phyloP scores from a whole-genome alignment of 2,888 invertebrate species.

The Mimas tiliae region DNA sequence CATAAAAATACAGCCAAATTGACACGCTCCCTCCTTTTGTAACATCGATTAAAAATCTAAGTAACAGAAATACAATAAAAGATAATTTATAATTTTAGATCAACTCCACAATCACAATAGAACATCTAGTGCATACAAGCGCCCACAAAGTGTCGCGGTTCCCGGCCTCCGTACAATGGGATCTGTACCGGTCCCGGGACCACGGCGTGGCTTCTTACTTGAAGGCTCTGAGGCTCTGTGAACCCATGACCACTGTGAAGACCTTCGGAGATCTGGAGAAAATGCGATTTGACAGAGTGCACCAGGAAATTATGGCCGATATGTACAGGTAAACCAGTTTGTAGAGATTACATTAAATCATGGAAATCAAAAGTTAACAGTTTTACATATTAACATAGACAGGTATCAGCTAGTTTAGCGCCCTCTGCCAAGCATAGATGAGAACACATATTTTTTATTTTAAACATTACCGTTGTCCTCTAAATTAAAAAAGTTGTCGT shows the following conservation, averaged over 20 bases:
- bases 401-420: too few species aligned
- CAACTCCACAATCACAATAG: slow-evolving; percentile 85
- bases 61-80: not conserved
- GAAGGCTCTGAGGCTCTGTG: slow-evolving; percentile 88
- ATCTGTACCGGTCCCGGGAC: slow-evolving; percentile 87
- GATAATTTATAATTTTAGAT: slow-evolving; percentile 64
- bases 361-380: too few species aligned
- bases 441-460: too few species aligned
- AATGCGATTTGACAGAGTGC: slow-evolving; percentile 82
- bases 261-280: slow-evolving; percentile 85
- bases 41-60: not conserved
- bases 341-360: not conserved
- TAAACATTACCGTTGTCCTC: too few species aligned
- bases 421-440: too few species aligned
- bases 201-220: slow-evolving; percentile 92
- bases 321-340: slow-evolving; percentile 86
- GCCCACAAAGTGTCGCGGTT: slow-evolving; percentile 87
- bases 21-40: too few species aligned
- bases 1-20: too few species aligned
- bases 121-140: slow-evolving; percentile 86
- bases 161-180: slow-evolving; percentile 75
- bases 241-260: slow-evolving; percentile 78
- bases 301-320: slow-evolving; percentile 86
- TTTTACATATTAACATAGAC: too few species aligned
- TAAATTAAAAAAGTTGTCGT: too few species aligned